Conservation (phyloP, 2,888 invertebrate species). For the Lepas anatifera region DNA sequence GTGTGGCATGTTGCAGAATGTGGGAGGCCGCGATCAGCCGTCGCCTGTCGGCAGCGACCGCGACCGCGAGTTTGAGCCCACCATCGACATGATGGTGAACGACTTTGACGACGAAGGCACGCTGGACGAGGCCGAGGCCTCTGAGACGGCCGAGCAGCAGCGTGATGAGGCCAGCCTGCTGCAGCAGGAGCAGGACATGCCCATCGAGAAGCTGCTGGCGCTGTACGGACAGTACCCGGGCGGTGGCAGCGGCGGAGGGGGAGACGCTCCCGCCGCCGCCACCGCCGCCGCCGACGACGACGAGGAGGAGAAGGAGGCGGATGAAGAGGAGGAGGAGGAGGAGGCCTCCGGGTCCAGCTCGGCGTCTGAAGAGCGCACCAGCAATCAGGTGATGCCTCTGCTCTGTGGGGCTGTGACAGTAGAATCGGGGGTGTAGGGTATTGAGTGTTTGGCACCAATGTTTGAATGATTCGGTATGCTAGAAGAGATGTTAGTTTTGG, state of each 20-base stretch:
- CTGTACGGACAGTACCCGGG: conserved; percentile 57
- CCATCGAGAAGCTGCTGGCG: conserved; percentile 79
- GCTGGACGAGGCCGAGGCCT: conserved; percentile 89
- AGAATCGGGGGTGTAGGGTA: too few relatives aligned
- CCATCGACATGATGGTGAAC: conserved; percentile 92
- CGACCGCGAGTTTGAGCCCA: conserved; percentile 65
- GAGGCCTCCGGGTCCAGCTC: conserved; percentile 27
- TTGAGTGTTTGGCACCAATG: too few relatives aligned
- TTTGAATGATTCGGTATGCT: too few relatives aligned
- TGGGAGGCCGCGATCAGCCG: neutral
- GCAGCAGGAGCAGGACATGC: conserved; percentile 81
- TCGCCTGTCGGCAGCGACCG: neutral
- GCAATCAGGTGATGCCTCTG: neutral
- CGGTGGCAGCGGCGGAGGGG: neutral
- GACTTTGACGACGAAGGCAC: conserved; percentile 96
- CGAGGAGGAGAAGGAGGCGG: conserved; percentile 23
- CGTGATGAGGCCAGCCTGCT: conserved; percentile 7
- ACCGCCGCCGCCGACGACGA: conserved; percentile 8
- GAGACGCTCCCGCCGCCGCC: neutral
- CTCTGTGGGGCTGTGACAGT: too few relatives aligned
- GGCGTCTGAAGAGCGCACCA: neutral
- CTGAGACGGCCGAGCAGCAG: conserved; percentile 60
- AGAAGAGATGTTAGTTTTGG: neutral
- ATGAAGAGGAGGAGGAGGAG: conserved; percentile 32
- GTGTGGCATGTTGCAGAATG: too few relatives aligned